A percentile compares a stretch with the other conserved stretches of the same genome.
Conservation (phyloP, 2,113 vertebrate species). For the Anser cygnoides region DNA sequence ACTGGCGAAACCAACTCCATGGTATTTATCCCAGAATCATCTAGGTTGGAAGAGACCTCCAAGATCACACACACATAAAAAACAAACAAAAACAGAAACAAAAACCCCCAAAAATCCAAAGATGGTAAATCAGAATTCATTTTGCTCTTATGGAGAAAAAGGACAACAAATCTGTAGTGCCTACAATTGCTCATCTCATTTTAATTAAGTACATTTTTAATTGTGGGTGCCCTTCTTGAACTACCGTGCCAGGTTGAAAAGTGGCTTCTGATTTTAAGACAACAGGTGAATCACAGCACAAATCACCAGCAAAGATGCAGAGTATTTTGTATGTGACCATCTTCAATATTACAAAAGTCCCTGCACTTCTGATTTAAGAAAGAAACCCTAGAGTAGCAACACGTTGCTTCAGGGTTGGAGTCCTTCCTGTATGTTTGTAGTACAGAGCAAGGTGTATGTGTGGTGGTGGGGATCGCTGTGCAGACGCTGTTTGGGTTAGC, state of each 20-base stretch:
- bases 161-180: background rate
- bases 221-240: background rate
- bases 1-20: background rate
- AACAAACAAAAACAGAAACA: background rate
- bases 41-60: too few relatives aligned
- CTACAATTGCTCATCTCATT: accelerated
- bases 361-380: background rate
- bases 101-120: background rate
- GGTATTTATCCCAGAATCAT: background rate
- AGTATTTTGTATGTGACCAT: accelerated
- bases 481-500: accelerated
- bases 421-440: background rate
- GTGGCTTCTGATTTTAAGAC: background rate
- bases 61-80: accelerated
- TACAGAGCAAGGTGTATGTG: background rate
- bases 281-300: background rate
- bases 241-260: background rate
- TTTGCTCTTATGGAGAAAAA: background rate
- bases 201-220: background rate
- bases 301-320: background rate
- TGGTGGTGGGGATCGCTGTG: background rate
- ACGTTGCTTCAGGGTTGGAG: background rate
- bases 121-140: accelerated
- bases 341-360: background rate
- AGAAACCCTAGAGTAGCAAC: background rate